Conservation (phyloP, 2,113 vertebrate genomes). For the Gnathonemus longibarbis region DNA sequence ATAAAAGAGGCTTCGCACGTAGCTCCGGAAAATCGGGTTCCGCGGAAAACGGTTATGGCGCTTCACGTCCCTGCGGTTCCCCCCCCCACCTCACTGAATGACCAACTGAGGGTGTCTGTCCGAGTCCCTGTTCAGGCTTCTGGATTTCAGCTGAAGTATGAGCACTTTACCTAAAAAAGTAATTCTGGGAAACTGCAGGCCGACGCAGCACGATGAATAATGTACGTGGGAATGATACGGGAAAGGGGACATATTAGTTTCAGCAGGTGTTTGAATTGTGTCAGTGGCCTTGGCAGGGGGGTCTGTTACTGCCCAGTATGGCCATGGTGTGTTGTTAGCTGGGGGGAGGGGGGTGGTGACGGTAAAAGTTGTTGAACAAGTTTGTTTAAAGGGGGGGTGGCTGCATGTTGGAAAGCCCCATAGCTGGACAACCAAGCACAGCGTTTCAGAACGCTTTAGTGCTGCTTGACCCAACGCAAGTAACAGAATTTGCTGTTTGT, state of each 20-base stretch:
- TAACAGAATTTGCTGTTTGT: background rate
- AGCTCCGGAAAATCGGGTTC: background rate
- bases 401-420: background rate
- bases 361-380: background rate
- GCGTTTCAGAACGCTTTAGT: background rate
- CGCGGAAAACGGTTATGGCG: background rate
- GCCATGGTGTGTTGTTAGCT: background rate
- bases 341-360: background rate
- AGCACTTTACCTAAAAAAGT: background rate
- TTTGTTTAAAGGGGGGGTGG: background rate
- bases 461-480: background rate
- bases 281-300: background rate
- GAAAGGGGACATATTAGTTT: background rate
- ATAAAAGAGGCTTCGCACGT: background rate
- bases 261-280: background rate
- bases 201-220: background rate
- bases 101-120: background rate
- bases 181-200: background rate
- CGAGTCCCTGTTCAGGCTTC: background rate
- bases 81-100: background rate
- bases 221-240: background rate
- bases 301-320: background rate
- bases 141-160: background rate
- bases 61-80: background rate
- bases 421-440: background rate